phyloP scores from a whole-genome alignment of 2,888 invertebrate genomes.

The Caenorhabditis parvicauda region DNA sequence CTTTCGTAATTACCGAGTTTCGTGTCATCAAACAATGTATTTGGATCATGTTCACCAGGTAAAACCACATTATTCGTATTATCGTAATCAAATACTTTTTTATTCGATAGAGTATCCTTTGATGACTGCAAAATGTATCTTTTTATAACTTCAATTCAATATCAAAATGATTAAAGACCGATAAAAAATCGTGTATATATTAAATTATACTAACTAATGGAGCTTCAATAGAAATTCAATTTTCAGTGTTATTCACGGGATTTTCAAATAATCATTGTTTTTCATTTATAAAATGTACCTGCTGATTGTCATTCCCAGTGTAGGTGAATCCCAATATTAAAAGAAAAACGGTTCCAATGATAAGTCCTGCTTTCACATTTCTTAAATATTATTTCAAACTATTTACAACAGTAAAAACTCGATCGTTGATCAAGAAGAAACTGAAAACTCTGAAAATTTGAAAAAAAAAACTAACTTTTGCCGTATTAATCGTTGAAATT shows the following conservation, averaged over 20 bases:
- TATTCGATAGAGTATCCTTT: background rate
- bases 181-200: background rate
- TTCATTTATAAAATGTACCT: too few relatives aligned
- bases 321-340: conserved; percentile 28
- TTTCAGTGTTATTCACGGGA: too few relatives aligned
- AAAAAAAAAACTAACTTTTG: conserved; percentile 46
- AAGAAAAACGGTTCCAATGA: conserved; percentile 20
- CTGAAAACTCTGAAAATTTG: too few relatives aligned
- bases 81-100: background rate
- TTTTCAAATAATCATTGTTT: too few relatives aligned
- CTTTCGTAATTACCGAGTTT: conserved; percentile 80
- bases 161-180: conserved; percentile 1
- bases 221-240: too few relatives aligned
- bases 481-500: conserved; percentile 43
- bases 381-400: conserved; percentile 14
- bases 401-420: background rate
- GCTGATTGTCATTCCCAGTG: too few relatives aligned
- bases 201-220: too few relatives aligned
- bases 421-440: too few relatives aligned
- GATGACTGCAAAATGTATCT: background rate
- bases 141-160: background rate
- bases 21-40: conserved; percentile 62
- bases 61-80: conserved; percentile 4
- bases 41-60: conserved; percentile 52
- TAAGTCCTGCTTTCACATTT: conserved; percentile 16